Evolutionary conservation across 2,888 invertebrate genomes (phyloP).

Genomic region (Diloba caeruleocephala): DNA sequence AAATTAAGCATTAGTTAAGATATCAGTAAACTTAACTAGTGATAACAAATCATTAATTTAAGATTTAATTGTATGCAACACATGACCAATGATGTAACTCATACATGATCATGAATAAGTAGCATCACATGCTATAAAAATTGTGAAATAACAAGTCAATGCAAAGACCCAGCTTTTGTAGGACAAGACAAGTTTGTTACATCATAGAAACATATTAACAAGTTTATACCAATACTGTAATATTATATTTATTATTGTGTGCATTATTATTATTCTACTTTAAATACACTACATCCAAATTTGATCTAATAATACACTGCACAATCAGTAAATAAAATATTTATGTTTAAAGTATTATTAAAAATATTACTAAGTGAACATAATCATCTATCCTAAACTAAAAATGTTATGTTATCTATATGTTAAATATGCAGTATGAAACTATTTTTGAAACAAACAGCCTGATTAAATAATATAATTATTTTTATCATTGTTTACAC

Average conservation of each 20-base stretch:
- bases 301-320: too few relatives aligned
- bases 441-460: background rate
- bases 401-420: background rate
- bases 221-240: too few relatives aligned
- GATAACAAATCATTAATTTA: conserved; percentile 3
- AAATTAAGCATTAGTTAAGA: too few relatives aligned
- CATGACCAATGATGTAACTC: conserved; percentile 12
- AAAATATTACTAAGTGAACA: too few relatives aligned
- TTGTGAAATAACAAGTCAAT: background rate
- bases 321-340: too few relatives aligned
- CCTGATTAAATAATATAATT: conserved; percentile 1
- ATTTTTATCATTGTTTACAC: conserved; percentile 45
- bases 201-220: background rate
- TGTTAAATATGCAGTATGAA: background rate
- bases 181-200: background rate
- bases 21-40: background rate
- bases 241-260: background rate
- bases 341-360: too few relatives aligned
- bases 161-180: background rate
- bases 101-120: conserved; percentile 18
- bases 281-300: too few relatives aligned
- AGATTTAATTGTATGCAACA: conserved; percentile 6
- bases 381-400: background rate
- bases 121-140: conserved; percentile 6
- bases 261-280: too few relatives aligned